These are phyloP conservation scores for Nannoperca obscura DNA, from an alignment of 2,797 vertebrate species.

Conservation along the genomic window DNA sequence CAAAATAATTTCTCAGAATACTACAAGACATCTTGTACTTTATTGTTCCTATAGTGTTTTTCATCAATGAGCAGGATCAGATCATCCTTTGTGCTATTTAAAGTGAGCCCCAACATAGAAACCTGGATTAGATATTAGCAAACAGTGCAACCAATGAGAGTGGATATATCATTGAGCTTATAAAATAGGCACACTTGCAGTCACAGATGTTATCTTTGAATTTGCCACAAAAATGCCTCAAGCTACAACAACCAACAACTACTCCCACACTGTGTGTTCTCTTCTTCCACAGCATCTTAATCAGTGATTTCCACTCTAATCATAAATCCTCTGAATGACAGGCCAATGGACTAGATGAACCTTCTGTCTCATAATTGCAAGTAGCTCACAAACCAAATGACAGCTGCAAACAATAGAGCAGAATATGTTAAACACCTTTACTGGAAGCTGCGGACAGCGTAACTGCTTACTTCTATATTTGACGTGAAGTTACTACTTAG, in stretches of 20 bases:
- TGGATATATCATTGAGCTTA: not conserved
- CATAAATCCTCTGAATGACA: not conserved
- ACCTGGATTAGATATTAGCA: constrained; percentile 2
- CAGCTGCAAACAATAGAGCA: not conserved
- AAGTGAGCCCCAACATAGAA: not conserved
- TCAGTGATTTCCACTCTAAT: not conserved
- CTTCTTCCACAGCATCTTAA: not conserved
- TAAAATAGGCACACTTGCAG: not conserved
- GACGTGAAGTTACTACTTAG: not conserved
- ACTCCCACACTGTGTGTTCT: constrained; percentile 9
- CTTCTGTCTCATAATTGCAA: not conserved
- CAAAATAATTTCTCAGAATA: not conserved
- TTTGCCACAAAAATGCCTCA: constrained; percentile 7
- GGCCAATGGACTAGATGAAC: not conserved
- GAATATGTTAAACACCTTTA: not conserved
- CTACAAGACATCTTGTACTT: not conserved
- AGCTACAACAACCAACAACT: not conserved
- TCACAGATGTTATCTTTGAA: constrained; percentile 21
- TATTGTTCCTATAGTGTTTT: not conserved
- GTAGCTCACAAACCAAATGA: not conserved
- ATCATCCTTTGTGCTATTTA: not conserved
- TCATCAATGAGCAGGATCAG: not conserved
- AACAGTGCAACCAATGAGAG: not conserved
- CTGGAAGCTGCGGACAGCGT: not conserved
- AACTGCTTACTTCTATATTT: not conserved